Percentiles rank a stretch among this genome's conserved stretches.
Conservation (phyloP, 2,888 invertebrate species). For the Drosophila yooni region DNA sequence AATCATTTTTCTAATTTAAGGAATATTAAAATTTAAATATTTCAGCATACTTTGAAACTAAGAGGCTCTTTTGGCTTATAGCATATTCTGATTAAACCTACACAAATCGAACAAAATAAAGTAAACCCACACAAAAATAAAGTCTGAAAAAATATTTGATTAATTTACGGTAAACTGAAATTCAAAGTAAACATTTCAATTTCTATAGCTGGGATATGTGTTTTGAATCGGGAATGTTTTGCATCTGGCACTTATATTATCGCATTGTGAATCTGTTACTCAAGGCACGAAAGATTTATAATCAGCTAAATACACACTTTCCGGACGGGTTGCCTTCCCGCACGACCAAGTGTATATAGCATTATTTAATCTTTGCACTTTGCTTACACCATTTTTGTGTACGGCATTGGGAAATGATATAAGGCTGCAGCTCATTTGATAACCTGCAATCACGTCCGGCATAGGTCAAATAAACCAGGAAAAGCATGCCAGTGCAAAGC, state of each 20-base stretch:
- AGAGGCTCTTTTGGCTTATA: background rate
- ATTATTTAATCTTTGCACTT: background rate
- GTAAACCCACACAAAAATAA: too few species aligned
- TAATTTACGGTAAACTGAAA: background rate
- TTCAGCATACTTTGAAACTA: background rate
- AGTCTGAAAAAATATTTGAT: background rate
- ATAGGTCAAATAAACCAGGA: background rate
- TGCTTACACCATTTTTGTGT: background rate
- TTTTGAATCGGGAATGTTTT: constrained; percentile 31
- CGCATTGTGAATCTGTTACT: constrained; percentile 16
- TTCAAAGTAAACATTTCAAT: constrained; percentile 2
- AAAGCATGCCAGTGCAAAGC: background rate
- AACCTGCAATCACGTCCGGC: background rate
- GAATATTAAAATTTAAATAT: background rate
- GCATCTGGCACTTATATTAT: constrained; percentile 1
- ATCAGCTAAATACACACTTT: constrained; percentile 20
- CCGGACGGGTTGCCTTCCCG: background rate
- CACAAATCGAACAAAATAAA: background rate
- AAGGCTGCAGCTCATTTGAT: background rate
- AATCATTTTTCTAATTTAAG: background rate
- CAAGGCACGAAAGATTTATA: constrained; percentile 11
- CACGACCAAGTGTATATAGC: constrained; percentile 3
- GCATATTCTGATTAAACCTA: background rate
- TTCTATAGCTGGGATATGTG: constrained; percentile 33
- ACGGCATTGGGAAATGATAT: background rate